Evolutionary conservation across 2,797 vertebrate genomes (phyloP).

Genomic region (Graptemys geographica): DNA sequence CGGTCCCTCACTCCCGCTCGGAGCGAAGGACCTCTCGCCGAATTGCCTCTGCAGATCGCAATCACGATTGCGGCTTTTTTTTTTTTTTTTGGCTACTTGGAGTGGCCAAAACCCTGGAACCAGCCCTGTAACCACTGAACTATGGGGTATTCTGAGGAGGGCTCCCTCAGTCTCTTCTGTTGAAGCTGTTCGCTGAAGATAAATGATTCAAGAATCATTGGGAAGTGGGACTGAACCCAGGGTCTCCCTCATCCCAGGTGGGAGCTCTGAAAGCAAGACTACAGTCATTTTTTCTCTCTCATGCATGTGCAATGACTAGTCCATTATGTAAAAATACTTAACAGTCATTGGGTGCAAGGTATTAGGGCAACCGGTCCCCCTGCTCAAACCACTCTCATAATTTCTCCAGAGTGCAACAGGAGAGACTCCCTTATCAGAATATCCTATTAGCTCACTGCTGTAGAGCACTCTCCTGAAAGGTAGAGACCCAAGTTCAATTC

Average conservation of each 20-base stretch:
- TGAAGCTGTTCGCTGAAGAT: background rate
- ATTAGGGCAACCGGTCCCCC: too few relatives aligned
- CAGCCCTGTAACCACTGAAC: background rate
- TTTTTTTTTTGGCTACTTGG: too few relatives aligned
- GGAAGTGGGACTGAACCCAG: background rate
- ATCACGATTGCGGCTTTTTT: too few relatives aligned
- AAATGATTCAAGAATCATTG: background rate
- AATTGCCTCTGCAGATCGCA: too few relatives aligned
- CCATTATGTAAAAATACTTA: background rate
- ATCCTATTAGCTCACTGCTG: background rate
- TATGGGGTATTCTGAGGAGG: background rate
- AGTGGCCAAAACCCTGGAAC: too few relatives aligned
- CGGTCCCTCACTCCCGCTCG: too few relatives aligned
- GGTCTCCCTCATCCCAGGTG: background rate
- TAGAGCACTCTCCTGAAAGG: background rate
- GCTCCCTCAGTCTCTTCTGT: background rate
- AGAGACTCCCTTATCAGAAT: background rate
- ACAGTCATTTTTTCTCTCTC: background rate
- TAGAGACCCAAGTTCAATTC: background rate
- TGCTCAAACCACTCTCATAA: background rate
- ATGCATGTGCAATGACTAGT: background rate
- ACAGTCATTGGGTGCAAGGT: too few relatives aligned
- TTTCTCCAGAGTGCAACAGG: background rate
- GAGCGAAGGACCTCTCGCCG: too few relatives aligned
- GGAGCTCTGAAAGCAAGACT: background rate